These are phyloP conservation scores for Aplysia californica DNA, from an alignment of 1,140 invertebrate species.

Conservation along the genomic window DNA sequence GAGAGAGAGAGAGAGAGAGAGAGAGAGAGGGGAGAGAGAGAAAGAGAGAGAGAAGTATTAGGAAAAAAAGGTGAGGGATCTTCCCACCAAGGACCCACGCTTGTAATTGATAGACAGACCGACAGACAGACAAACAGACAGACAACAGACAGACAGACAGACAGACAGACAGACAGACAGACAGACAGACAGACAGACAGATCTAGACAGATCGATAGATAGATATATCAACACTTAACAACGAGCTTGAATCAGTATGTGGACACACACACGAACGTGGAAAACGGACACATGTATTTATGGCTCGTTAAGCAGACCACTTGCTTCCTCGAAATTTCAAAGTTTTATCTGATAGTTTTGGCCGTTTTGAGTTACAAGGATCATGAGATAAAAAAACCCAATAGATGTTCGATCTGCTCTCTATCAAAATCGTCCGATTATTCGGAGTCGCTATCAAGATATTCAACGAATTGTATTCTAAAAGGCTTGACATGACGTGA, in stretches of 20 bases:
- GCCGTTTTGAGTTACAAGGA: neutral
- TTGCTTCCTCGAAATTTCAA: neutral
- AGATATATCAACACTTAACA: no score
- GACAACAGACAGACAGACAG: neutral
- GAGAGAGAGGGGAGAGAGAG: neutral
- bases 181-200: neutral
- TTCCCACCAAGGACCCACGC: neutral
- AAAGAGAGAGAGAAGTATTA: neutral
- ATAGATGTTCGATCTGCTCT: no score
- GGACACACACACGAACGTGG: neutral
- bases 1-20: neutral
- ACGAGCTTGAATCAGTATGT: no score
- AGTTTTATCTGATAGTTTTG: no score
- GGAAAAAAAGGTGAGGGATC: neutral
- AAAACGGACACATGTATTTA: neutral
- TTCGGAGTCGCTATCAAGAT: no score
- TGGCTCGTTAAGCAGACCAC: neutral
- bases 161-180: neutral
- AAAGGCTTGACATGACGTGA: no score
- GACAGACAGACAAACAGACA: neutral
- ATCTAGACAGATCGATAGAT: no score
- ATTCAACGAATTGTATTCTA: no score
- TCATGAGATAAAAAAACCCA: no score
- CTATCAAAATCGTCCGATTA: no score
- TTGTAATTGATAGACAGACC: neutral